phyloP scores from a whole-genome alignment of 2,888 invertebrate genomes.

The Thysanoteuthis rhombus region DNA sequence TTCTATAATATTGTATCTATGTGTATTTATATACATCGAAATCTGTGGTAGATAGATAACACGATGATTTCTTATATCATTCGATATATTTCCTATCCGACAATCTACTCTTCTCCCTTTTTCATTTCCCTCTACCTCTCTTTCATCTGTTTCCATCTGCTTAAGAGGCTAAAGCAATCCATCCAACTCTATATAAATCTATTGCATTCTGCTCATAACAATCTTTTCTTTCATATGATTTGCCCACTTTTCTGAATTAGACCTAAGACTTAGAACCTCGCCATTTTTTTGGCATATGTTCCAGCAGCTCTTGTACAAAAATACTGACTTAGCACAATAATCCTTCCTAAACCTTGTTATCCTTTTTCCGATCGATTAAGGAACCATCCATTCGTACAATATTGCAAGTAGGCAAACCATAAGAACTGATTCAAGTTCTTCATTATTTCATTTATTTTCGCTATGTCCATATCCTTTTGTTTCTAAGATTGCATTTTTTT shows the following conservation, averaged over 20 bases:
- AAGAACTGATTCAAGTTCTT: background rate
- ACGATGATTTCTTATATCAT: too few relatives aligned
- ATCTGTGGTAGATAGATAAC: too few relatives aligned
- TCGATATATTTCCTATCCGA: too few relatives aligned
- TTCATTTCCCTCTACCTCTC: too few relatives aligned
- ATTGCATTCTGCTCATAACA: background rate
- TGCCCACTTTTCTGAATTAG: background rate
- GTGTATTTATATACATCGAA: background rate
- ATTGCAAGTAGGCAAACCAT: background rate
- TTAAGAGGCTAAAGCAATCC: too few relatives aligned
- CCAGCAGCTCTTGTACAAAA: background rate
- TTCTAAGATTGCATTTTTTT: background rate
- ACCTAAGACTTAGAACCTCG: background rate
- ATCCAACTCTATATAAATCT: background rate
- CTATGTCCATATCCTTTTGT: background rate
- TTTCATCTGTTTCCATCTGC: too few relatives aligned
- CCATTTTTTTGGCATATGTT: background rate
- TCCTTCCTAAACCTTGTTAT: background rate
- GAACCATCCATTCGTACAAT: background rate
- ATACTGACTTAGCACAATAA: constrained; percentile 12
- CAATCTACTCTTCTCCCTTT: too few relatives aligned
- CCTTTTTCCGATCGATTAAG: background rate
- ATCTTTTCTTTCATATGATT: background rate
- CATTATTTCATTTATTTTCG: background rate
- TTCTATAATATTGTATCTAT: background rate